These are phyloP conservation scores for Falco cherrug DNA, from an alignment of 2,797 vertebrate genomes.

Conservation along the genomic window DNA sequence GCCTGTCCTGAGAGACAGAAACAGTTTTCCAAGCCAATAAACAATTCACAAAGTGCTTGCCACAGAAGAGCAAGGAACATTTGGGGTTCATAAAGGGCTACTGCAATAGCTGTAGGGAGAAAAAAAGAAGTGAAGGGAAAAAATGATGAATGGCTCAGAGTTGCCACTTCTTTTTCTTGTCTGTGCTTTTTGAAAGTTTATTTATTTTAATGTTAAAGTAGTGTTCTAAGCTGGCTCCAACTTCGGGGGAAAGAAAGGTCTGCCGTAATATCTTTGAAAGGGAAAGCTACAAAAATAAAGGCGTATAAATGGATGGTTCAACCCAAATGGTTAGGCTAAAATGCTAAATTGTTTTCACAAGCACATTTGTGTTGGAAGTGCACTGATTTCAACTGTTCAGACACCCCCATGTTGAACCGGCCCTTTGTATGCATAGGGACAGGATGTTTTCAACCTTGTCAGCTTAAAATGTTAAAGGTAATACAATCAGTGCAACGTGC, in stretches of 20 bases:
- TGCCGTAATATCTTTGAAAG: background rate
- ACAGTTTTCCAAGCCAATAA: constrained; percentile 49
- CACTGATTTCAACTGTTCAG: background rate
- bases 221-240: background rate
- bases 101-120: background rate
- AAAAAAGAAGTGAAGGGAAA: background rate
- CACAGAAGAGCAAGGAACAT: background rate
- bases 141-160: constrained; percentile 1
- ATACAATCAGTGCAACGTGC: constrained; percentile 46
- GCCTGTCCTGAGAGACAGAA: constrained; percentile 19
- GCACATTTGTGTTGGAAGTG: background rate
- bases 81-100: constrained; percentile 26
- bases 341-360: background rate
- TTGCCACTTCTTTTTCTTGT: background rate
- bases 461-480: constrained; percentile 41
- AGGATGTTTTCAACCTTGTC: constrained; percentile 34
- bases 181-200: background rate
- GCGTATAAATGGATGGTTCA: background rate
- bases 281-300: background rate
- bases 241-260: background rate
- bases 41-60: constrained; percentile 32
- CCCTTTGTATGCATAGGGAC: background rate
- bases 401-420: background rate
- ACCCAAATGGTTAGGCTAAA: background rate
- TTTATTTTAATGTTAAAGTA: constrained; percentile 37